Evolutionary conservation across 2,888 invertebrate species (phyloP), one percentile per base, ranked within the genome.

Genomic region (Himalopsyche japonica): DNA sequence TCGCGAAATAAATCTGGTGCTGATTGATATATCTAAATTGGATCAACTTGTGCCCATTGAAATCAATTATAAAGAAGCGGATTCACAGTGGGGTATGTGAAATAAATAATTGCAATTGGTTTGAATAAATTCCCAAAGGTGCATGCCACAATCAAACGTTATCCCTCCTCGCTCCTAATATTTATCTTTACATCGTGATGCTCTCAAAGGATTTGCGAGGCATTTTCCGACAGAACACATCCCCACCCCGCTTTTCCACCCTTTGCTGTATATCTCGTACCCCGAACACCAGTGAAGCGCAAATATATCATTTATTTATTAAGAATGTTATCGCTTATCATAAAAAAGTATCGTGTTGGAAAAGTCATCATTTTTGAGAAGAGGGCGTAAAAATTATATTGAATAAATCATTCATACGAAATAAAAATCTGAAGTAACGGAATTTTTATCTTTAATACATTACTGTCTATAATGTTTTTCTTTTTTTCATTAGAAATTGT

Each of bases 131-230:
- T 70, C 70, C 81, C 81, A 64, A 30, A 32, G 64, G 80, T 76
- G 57, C 24, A 64, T 84, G 78, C 34, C 77, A 78, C 84, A 81
- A 84, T 82, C 84, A 84, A 84, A 84, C 84, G 82, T 84, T 84
- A 84, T 84, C 84, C 81, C 82, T 84, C 82, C 82, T 82, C 84
- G 82, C 82, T 84, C 81, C 84, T 76, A 79, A 79, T 82, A 82
- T 84, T 84, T 84, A 76, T 84, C 79, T 84, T 84, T 64, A 70
- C 70, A 70, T 70, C 70, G 27, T 70, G 70, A 70, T 30, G 49
- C 79, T 49, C 84, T 79, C 43, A 70, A 70, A 70, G 70, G 70
- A 70, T 70, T 70, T 70, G 27, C 70, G 70, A 70, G 70, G 70
- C 70, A 70, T 70, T 70, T 70, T 30, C 70, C 70, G 70, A 70